These are phyloP conservation scores for Mnemiopsis leidyi DNA, from an alignment of 37 sponge, comb jelly and placozoan species.

Conservation along the genomic window DNA sequence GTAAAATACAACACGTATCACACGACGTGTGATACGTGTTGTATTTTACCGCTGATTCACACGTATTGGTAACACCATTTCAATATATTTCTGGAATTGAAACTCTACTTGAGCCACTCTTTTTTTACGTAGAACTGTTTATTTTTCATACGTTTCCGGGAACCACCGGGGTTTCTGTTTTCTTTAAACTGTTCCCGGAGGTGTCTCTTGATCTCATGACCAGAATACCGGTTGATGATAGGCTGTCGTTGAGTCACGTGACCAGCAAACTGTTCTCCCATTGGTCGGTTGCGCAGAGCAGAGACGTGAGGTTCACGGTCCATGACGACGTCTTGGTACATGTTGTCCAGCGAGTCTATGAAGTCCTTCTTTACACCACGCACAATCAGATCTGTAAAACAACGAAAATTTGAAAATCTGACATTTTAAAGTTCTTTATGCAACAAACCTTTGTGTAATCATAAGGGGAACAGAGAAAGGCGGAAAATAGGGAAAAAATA, in stretches of 20 bases:
- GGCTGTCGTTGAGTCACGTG: background rate
- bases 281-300: background rate
- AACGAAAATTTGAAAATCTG: no score
- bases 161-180: background rate
- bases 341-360: background rate
- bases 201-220: background rate
- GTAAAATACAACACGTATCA: no score
- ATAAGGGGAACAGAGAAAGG: no score
- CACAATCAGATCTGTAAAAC: slow-evolving; percentile 15
- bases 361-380: slow-evolving; percentile 40
- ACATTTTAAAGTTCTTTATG: no score
- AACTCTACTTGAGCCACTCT: background rate
- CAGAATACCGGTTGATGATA: background rate
- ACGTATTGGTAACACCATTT: no score
- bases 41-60: no score
- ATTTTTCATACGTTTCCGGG: background rate
- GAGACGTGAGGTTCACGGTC: background rate
- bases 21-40: no score
- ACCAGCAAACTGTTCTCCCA: background rate
- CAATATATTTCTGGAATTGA: no score
- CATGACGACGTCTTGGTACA: background rate
- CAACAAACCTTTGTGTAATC: no score
- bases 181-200: background rate
- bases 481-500: no score
- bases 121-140: slow-evolving; percentile 42